A percentile compares a stretch with the other conserved stretches of the same genome.
These are phyloP conservation scores for Pampusana beccarii DNA, from an alignment of 2,113 vertebrate species.

Conservation along the genomic window DNA sequence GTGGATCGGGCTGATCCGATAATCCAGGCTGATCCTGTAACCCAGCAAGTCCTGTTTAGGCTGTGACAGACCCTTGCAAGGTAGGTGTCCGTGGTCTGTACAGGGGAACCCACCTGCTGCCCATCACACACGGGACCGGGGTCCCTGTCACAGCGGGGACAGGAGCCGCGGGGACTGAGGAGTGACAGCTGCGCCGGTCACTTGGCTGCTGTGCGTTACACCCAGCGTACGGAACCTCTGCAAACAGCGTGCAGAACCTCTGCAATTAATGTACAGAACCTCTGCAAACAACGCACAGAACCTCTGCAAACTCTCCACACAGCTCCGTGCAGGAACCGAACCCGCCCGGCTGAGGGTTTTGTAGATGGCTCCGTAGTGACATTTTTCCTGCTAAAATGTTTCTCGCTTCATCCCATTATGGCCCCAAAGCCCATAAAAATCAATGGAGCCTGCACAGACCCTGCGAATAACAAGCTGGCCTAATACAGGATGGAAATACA, in stretches of 20 bases:
- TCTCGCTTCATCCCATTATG: neutral
- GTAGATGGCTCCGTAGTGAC: neutral
- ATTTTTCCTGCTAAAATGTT: neutral
- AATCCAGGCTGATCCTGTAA: neutral
- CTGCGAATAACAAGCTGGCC: neutral
- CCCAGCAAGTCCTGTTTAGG: accelerated
- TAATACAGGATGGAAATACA: neutral
- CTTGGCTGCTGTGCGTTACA: too few species aligned
- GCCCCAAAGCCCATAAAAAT: constrained; percentile 11
- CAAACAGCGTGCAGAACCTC: too few species aligned
- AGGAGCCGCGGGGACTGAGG: neutral
- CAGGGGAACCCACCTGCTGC: neutral
- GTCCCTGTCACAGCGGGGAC: neutral
- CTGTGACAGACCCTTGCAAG: neutral
- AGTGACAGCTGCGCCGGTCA: too few species aligned
- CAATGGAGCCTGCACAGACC: constrained; percentile 4
- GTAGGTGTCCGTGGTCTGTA: accelerated
- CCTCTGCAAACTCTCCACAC: neutral
- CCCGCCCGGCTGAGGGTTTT: neutral
- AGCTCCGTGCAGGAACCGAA: neutral
- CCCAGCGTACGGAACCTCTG: too few species aligned
- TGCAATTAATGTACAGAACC: too few species aligned
- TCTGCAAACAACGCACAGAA: too few species aligned
- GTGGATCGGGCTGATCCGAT: accelerated
- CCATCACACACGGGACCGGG: accelerated